These are phyloP conservation scores for Dichetophora obliterata DNA, from an alignment of 2,888 invertebrate species.

Conservation along the genomic window DNA sequence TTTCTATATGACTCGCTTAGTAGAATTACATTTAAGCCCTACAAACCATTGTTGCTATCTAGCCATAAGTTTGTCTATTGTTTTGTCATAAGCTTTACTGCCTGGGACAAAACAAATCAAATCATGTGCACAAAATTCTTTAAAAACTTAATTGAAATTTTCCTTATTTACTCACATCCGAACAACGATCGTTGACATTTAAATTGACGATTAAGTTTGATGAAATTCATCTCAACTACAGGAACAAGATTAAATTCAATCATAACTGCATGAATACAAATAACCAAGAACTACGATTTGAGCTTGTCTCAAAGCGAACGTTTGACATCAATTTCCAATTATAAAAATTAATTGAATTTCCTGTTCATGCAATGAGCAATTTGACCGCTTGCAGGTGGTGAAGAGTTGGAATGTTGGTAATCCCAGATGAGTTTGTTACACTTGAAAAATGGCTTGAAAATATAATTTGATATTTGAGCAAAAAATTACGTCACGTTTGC, in stretches of 20 bases:
- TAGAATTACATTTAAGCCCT: too few species aligned
- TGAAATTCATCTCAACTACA: too few species aligned
- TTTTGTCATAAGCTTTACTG: too few species aligned
- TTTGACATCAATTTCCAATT: conserved; percentile 31
- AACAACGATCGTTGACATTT: too few species aligned
- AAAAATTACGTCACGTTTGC: not conserved
- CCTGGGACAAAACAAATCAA: too few species aligned
- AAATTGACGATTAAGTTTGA: too few species aligned
- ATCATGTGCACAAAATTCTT: too few species aligned
- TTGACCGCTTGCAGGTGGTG: not conserved
- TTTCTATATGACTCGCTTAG: too few species aligned
- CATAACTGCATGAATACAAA: conserved; percentile 3
- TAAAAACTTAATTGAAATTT: too few species aligned
- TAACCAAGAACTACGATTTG: not conserved
- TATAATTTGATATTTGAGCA: not conserved
- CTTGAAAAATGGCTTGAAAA: not conserved
- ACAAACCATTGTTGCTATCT: too few species aligned
- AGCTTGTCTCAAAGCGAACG: not conserved
- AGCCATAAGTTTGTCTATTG: too few species aligned
- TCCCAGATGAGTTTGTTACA: not conserved
- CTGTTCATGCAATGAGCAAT: conserved; percentile 11
- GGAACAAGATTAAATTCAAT: not conserved
- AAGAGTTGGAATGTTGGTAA: not conserved
- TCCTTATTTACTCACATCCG: too few species aligned
- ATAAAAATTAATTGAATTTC: conserved; percentile 38